Evolutionary conservation across 2,888 invertebrate genomes (phyloP).

Genomic region (Erynnis tages): DNA sequence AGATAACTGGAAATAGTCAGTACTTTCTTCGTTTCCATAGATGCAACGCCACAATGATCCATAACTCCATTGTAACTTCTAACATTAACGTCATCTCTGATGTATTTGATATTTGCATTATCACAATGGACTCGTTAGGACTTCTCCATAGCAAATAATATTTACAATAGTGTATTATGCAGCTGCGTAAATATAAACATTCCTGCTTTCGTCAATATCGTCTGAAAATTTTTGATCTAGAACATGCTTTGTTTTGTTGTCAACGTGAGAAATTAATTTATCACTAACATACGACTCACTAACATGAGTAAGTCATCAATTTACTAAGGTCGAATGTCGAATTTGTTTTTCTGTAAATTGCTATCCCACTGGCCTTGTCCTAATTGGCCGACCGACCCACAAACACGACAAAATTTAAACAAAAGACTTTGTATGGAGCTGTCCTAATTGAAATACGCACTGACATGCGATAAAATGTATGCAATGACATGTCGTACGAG

Average conservation of each 20-base stretch:
- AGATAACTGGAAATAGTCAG: neutral
- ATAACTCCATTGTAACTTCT: slow-evolving; percentile 3
- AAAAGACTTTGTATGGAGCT: no score
- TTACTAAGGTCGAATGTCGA: no score
- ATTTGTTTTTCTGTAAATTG: no score
- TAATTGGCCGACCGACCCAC: no score
- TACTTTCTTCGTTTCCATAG: neutral
- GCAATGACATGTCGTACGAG: no score
- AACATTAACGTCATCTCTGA: slow-evolving; percentile 15
- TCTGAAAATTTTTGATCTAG: neutral
- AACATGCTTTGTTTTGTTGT: neutral
- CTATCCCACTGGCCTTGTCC: no score
- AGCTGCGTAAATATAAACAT: slow-evolving; percentile 7
- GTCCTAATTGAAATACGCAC: no score
- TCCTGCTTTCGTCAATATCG: neutral
- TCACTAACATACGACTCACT: no score
- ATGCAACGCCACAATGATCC: slow-evolving; percentile 5
- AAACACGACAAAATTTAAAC: no score
- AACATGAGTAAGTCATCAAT: no score
- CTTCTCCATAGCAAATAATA: slow-evolving; percentile 4
- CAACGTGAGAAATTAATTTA: neutral
- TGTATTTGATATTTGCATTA: slow-evolving; percentile 11
- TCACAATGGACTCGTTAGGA: slow-evolving; percentile 21
- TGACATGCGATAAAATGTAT: no score
- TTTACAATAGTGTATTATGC: neutral